Conservation (phyloP, 2,888 invertebrate species). For the Emmelina monodactyla region DNA sequence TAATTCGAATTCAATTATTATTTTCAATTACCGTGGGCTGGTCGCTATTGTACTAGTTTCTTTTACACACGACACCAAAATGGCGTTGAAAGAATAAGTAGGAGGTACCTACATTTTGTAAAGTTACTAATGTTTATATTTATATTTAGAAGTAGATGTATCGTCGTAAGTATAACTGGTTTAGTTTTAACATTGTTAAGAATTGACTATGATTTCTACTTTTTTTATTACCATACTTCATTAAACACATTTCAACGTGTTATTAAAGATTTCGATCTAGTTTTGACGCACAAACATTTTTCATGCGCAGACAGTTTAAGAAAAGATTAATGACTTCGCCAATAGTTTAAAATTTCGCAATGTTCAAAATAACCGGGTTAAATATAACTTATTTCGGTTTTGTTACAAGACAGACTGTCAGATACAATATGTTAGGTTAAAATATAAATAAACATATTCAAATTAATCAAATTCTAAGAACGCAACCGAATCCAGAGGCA, state of each 20-base stretch:
- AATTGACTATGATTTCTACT: too few species aligned
- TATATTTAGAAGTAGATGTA: too few species aligned
- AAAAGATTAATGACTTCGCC: slow-evolving; percentile 42
- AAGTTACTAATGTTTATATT: too few species aligned
- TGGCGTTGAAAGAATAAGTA: slow-evolving; percentile 11
- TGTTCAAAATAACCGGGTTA: slow-evolving; percentile 31
- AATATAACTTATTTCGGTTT: slow-evolving; percentile 21
- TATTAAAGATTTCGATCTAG: slow-evolving; percentile 13
- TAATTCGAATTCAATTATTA: slow-evolving; percentile 59
- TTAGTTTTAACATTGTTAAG: too few species aligned
- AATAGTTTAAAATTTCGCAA: slow-evolving; percentile 43
- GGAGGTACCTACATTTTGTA: too few species aligned
- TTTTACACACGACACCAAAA: slow-evolving; percentile 17
- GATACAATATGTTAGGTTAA: slow-evolving; percentile 1
- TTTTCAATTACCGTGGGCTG: slow-evolving; percentile 52
- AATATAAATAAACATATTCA: neutral
- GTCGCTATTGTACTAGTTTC: slow-evolving; percentile 42
- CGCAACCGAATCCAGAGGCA: neutral
- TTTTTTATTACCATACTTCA: too few species aligned
- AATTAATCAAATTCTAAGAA: neutral
- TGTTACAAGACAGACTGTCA: slow-evolving; percentile 36
- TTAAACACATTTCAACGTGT: too few species aligned
- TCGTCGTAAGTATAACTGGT: too few species aligned
- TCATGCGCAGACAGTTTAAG: slow-evolving; percentile 36
- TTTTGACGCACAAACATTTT: slow-evolving; percentile 32